Percentiles rank a stretch among this genome's conserved stretches.
These are phyloP conservation scores for Ametastegia equiseti DNA, from an alignment of 2,888 invertebrate genomes.

Conservation along the genomic window DNA sequence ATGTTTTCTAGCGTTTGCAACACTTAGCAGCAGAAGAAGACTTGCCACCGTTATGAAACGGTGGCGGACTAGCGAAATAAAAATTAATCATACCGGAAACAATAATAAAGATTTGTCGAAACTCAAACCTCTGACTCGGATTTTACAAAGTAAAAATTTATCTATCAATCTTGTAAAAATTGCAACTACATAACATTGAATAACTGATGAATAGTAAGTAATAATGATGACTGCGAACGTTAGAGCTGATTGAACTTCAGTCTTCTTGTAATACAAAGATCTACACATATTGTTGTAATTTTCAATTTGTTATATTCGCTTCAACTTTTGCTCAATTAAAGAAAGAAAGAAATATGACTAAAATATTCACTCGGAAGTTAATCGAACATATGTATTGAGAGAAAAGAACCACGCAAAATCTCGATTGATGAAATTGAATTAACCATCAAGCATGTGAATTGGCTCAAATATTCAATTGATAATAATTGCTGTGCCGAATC, in stretches of 20 bases:
- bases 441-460: not conserved
- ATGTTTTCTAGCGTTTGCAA: constrained; percentile 61
- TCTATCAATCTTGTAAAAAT: not conserved
- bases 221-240: too few species aligned
- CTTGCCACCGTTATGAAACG: constrained; percentile 58
- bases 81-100: constrained; percentile 52
- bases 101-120: constrained; percentile 47
- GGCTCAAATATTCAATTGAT: not conserved
- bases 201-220: too few species aligned
- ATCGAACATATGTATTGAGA: too few species aligned
- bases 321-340: too few species aligned
- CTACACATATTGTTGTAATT: too few species aligned
- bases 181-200: too few species aligned
- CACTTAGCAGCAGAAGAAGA: constrained; percentile 59
- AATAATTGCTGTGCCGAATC: not conserved
- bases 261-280: too few species aligned
- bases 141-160: not conserved
- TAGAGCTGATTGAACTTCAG: too few species aligned
- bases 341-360: too few species aligned
- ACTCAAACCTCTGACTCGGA: constrained; percentile 24
- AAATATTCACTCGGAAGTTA: too few species aligned
- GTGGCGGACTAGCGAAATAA: constrained; percentile 59
- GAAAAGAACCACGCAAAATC: too few species aligned
- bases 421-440: not conserved
- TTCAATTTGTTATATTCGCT: too few species aligned